phyloP scores from a whole-genome alignment of 2,113 vertebrate genomes.

The Stegostoma tigrinum region DNA sequence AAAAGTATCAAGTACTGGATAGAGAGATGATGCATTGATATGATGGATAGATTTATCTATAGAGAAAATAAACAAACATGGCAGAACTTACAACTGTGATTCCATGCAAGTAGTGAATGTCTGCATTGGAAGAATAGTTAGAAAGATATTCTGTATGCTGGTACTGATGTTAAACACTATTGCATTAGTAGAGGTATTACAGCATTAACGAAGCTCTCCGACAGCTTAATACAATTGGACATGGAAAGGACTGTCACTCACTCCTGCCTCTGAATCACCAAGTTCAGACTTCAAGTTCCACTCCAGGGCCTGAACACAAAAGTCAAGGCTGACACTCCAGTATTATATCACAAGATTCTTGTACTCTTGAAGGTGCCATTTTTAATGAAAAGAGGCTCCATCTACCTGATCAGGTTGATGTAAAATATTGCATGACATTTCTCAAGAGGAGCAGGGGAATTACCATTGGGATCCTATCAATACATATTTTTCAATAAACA shows the following conservation, averaged over 20 bases:
- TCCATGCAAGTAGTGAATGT: not conserved
- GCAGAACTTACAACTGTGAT: not conserved
- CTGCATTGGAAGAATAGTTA: not conserved
- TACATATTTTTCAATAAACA: no score
- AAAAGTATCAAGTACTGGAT: constrained; percentile 62
- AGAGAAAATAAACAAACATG: not conserved
- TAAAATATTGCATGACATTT: no score
- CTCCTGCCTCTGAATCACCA: not conserved
- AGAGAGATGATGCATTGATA: constrained; percentile 56
- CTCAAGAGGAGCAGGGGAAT: no score
- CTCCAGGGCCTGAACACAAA: not conserved
- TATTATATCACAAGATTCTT: not conserved
- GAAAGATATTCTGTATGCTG: not conserved
- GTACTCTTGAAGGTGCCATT: not conserved
- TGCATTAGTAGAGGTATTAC: not conserved
- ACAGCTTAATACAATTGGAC: not conserved
- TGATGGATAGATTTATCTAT: constrained; percentile 55
- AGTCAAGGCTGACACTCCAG: not conserved
- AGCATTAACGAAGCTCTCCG: not conserved
- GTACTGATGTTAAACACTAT: not conserved
- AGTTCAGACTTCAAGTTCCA: not conserved
- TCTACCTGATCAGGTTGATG: no score
- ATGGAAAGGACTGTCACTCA: not conserved
- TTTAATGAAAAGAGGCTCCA: not conserved
- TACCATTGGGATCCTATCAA: no score